A percentile compares a stretch with the other conserved stretches of the same genome.
Conservation (phyloP, 35 echinoderm and acorn worm species). For the Lytechinus variegatus region DNA sequence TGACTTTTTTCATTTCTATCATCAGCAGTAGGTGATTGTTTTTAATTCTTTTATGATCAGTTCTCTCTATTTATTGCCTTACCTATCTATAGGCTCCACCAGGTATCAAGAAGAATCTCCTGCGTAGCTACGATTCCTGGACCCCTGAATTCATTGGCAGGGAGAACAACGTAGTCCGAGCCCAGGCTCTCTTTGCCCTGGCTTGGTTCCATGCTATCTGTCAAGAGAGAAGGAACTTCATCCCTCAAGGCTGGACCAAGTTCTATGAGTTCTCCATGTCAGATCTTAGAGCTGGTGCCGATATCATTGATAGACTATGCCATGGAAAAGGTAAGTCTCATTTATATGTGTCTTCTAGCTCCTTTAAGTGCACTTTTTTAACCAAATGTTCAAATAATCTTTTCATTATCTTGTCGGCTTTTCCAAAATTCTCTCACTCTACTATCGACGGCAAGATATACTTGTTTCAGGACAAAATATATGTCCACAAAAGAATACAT, state of each 20-base stretch:
- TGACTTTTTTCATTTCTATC: no score
- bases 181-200: constrained; percentile 94
- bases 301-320: constrained; percentile 91
- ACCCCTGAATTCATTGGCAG: constrained; percentile 90
- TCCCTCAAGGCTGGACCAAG: constrained; percentile 99
- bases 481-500: no score
- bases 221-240: constrained; percentile 94
- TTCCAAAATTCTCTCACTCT: no score
- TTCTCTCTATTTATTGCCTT: neutral
- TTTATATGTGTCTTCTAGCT: no score
- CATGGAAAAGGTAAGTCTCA: constrained; percentile 60
- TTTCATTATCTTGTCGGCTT: neutral
- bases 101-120: constrained; percentile 97
- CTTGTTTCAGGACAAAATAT: no score
- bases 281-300: constrained; percentile 91
- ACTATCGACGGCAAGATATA: no score
- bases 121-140: constrained; percentile 93
- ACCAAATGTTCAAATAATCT: no score
- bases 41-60: no score
- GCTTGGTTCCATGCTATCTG: constrained; percentile 98
- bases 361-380: neutral
- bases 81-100: constrained; percentile 73
- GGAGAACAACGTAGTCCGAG: constrained; percentile 79
- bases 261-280: constrained; percentile 97
- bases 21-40: no score